Conservation (phyloP, 2,113 vertebrate species). For the Reinhardtius hippoglossoides region DNA sequence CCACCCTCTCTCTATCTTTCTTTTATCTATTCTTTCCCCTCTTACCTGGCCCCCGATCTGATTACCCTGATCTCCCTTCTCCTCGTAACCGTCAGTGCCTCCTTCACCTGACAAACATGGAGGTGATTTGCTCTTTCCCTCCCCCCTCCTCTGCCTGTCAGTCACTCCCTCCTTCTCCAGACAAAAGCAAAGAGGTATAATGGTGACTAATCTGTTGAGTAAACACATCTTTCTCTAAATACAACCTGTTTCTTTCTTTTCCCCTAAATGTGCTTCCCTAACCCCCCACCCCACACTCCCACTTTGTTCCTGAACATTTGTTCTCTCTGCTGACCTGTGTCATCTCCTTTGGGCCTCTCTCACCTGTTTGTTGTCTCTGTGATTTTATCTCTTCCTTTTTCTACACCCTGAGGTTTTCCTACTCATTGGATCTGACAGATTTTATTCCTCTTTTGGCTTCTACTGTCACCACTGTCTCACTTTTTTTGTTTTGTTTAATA, state of each 20-base stretch:
- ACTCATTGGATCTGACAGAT: not conserved
- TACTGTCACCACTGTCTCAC: not conserved
- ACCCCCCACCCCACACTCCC: conserved; percentile 32
- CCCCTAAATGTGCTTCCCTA: conserved; percentile 61
- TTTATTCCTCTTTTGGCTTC: no score
- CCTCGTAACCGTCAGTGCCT: conserved; percentile 55
- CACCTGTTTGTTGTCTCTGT: conserved; percentile 59
- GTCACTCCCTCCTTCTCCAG: conserved; percentile 69
- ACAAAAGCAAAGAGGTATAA: conserved; percentile 72
- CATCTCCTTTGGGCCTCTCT: conserved; percentile 52
- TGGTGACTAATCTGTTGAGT: conserved; percentile 79
- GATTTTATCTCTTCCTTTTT: conserved; percentile 50
- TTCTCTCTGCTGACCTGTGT: conserved; percentile 62
- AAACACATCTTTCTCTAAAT: conserved; percentile 75
- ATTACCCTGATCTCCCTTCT: conserved; percentile 59
- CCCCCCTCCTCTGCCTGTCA: conserved; percentile 64
- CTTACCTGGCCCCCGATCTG: conserved; percentile 27
- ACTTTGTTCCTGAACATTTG: conserved; percentile 65
- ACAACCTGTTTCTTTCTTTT: conserved; percentile 64
- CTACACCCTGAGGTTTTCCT: conserved; percentile 30
- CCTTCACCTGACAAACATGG: conserved; percentile 63
- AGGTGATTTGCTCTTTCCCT: conserved; percentile 46
- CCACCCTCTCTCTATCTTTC: conserved; percentile 7
- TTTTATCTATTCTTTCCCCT: conserved; percentile 16
- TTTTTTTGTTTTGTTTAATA: not conserved